Evolutionary conservation across 2,797 vertebrate genomes (phyloP).

Genomic region (Cirrhinus molitorella): DNA sequence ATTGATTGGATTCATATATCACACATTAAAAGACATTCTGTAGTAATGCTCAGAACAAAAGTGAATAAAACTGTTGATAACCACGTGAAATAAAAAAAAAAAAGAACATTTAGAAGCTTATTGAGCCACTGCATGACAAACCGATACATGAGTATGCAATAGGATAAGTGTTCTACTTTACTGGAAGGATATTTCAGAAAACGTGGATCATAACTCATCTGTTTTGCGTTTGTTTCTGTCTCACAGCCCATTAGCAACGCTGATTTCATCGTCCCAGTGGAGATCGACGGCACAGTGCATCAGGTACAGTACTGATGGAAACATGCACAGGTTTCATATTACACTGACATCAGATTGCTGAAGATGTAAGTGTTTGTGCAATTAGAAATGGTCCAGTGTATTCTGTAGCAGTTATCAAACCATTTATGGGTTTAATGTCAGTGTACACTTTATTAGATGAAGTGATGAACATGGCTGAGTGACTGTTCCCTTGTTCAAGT

Average conservation of each 20-base stretch:
- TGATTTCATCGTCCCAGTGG: constrained; percentile 98
- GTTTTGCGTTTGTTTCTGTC: constrained; percentile 62
- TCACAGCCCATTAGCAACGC: constrained; percentile 95
- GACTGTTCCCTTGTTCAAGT: constrained; percentile 95
- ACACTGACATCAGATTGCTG: background rate
- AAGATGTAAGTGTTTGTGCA: background rate
- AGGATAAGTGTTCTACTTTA: background rate
- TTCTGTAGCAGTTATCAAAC: background rate
- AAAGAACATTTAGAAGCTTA: background rate
- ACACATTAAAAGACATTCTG: background rate
- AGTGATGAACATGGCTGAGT: constrained; percentile 66
- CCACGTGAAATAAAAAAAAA: background rate
- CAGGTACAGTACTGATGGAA: constrained; percentile 81
- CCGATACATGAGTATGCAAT: background rate
- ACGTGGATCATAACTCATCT: background rate
- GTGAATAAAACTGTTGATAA: no score
- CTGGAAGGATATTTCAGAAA: background rate
- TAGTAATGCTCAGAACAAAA: background rate
- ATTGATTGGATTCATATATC: background rate
- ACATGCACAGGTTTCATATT: constrained; percentile 33
- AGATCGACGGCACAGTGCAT: constrained; percentile 98
- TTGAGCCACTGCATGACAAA: background rate
- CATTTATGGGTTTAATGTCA: background rate
- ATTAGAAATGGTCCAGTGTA: background rate
- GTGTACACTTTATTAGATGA: constrained; percentile 34